Conservation (phyloP, 92 coral and sea anemone species). For the Epizoanthus stellaris region DNA sequence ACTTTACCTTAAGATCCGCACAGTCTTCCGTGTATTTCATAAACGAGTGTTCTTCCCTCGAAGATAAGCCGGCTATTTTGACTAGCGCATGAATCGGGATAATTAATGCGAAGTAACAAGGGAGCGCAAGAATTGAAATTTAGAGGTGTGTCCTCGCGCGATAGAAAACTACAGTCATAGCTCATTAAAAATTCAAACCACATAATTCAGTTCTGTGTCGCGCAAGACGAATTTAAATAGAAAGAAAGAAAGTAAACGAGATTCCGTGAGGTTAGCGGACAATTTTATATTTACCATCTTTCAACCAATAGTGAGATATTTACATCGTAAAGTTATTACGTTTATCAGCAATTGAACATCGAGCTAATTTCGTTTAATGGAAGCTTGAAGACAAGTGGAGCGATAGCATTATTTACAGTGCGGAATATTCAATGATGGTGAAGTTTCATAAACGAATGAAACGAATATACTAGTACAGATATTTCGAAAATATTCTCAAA, state of each 20-base stretch:
- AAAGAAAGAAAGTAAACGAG: not conserved
- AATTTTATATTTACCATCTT: not conserved
- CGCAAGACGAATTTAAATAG: constrained; percentile 1
- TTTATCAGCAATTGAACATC: not conserved
- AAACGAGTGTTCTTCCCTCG: not conserved
- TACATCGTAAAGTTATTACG: not conserved
- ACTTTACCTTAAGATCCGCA: constrained; percentile 1
- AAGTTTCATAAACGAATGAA: not conserved
- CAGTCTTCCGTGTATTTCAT: not conserved
- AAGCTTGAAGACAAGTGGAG: not conserved
- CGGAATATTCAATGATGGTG: not conserved
- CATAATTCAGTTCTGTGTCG: constrained; percentile 5
- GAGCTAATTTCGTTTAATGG: not conserved
- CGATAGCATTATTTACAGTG: not conserved
- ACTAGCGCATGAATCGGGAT: not conserved
- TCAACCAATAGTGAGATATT: not conserved
- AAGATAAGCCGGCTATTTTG: constrained; percentile 14
- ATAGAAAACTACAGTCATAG: not conserved
- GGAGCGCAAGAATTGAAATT: not conserved
- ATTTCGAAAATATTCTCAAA: not conserved
- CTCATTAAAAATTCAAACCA: constrained; percentile 20
- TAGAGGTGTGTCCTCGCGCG: constrained; percentile 29
- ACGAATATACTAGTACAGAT: not conserved
- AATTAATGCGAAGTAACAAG: constrained; percentile 4
- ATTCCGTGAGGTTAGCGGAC: not conserved